Evolutionary conservation across 2,888 invertebrate genomes (phyloP), one percentile per base, ranked within the genome.

Genomic region (Ochlodes sylvanus): DNA sequence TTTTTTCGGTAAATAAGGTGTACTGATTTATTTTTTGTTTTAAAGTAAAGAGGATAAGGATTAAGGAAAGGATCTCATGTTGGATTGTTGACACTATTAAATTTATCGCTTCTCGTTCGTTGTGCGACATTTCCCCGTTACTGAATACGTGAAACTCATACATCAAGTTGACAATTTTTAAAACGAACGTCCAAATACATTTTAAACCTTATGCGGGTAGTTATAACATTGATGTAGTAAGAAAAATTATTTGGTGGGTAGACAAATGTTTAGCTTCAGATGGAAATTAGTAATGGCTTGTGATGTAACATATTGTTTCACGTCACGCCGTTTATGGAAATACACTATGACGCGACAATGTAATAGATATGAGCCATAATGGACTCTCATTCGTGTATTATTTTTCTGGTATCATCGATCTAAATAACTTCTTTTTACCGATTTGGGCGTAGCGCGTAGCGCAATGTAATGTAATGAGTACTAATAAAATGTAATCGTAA

Each of bases 271-370:
- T 71, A 38, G 54, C 70, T 62, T 70, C 70, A 69, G 69, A 65
- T 60, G 61, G 62, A 70, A 70, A 72, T 72, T 72, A 72, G 72
- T 72, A 42, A 72, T 76, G 77, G 78, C 71, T 76, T 82, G 81
- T 86, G 81, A 82, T 78, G 84, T 83, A 85, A 87, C 82, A 82
- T 82, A 87, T 85, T 85, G 85, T 86, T 72, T 77, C 44, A 10
- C 15, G 60, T 60, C 44, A 60, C 47, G 17, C 44, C 27, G 42
- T 14, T 41, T 66, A 44, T 66, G 17, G 54, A 60, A 60, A 54
- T 66, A 66, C 52, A 66, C 41, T 15, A 55, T 63, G 63, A 63
- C 54, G 41, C 54, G 63, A 63, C 63, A 54, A 42, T 63, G 21
- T 54, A 21, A 17, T n/a, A 34, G 38, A 54, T 63, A 63, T 42